Base-by-base conservation (phyloP, 2,797 vertebrate species). In the Caiman crocodilus region DNA sequence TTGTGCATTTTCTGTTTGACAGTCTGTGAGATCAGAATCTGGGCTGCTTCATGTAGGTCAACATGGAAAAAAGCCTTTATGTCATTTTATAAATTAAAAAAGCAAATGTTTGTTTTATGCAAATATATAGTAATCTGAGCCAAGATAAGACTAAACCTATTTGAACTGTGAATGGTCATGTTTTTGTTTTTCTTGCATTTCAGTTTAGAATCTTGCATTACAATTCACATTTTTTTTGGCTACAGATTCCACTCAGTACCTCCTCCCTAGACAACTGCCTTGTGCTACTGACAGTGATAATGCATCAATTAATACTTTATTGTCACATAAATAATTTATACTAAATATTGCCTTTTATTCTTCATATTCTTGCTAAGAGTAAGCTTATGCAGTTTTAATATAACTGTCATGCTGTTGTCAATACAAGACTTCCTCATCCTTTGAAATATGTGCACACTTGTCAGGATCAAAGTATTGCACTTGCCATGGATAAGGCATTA, bases 281-380 rank as follows among this genome's bases (percentile, higher is more conserved):
- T 17, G 32, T 60, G 79, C 56, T 79, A 23, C 67, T 63, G 82
- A 79, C 30, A 87, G 84, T 90, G 87, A 78, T 90, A 94, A 90
- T 87, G n/a, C 65, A 85, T 95, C 77, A 93, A 30, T 92, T 94
- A 90, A 91, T 85, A 79, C 32, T 75, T 90, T 59, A 76, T 69
- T 89, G 65, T 55, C 73, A 93, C 92, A 89, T 93, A 55, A 26
- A 89, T 92, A 90, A 91, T 94, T 94, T 94, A 93, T 94, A 87
- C 30, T 84, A 93, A 85, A 88, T 71, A n/a, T 15, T 80, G 55
- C 67, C 61, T 84, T 90, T 95, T 84, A 75, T 82, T 88, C 8
- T 56, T 55, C 4, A 16, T 1, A 1, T 78, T 80, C 42, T 73
- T 87, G 16, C 77, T 67, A 84, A 69, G 23, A 85, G 10, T 0